Base-by-base conservation (phyloP, 2,113 vertebrate species). In the Cryptoleucopteryx plumbea region DNA sequence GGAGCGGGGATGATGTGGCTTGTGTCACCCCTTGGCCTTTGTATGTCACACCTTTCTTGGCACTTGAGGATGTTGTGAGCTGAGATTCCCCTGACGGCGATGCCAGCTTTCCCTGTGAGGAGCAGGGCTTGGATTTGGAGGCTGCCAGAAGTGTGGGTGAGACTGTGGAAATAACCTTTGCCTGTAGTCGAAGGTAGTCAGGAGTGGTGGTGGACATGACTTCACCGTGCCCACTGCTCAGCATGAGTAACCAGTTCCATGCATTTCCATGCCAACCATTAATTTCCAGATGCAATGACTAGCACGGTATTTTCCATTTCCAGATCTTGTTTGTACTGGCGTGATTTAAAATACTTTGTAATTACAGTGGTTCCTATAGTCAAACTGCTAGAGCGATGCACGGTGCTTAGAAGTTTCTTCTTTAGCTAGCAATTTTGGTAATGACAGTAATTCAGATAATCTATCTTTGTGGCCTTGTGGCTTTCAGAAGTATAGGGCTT, bases 381-480 rank as follows among this genome's bases (percentile, higher is more conserved):
- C 34, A 10, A n/a, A 11, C 89, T 40, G 61, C 90, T 74, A 16
- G 78, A 88, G 95, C 3, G 9, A 53, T 70, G 72, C 89, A 26
- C 12, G 18, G 67, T 88, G 73, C 93, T 93, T 83, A 96, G 96
- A 84, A 89, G 91, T 96, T 96, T 96, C 88, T 63, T 55, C 84
- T 77, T 70, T 61, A 97, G 95, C 95, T 94, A 88, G 98, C 97
- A 98, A 98, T 98, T 98, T 98, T 14, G 18, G 94, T 98, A 98
- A 98, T 98, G 98, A 98, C 90, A 98, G 97, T 98, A 97, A 97
- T 98, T 98, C 95, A 90, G 43, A 66, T 93, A 74, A 70, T 96
- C 97, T 97, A 94, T 98, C 98, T 96, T 97, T 73, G 45, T 97
- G 97, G 96, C 96, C 90, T 96, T 95, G 96, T 93, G 98, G 97